Base-by-base conservation (phyloP, 2,797 vertebrate genomes). In the Helicolenus hilgendorfi region DNA sequence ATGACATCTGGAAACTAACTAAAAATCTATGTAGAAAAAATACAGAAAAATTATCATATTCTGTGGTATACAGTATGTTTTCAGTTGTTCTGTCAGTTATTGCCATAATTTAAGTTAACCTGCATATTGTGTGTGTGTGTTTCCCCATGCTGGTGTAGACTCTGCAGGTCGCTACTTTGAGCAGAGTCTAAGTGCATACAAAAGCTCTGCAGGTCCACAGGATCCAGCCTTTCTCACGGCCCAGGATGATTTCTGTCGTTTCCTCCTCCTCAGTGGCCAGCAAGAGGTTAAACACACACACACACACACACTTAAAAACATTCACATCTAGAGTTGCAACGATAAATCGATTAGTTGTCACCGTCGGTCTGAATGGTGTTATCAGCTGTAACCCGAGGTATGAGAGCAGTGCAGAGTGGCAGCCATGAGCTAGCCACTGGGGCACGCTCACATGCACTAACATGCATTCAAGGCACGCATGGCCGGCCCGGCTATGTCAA, bases 161-260 rank as follows among this genome's bases (percentile, higher is more conserved):
- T 84, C 91, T 83, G 87, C 97, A 2, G 93, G 93, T 81, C 91
- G 79, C 55, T 92, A 96, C 87, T 98, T 97, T 91, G 95, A 97
- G 81, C 94, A 97, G 83, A 97, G 97, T 90, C 92, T 98, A 76
- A 77, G 77, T 59, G 81, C 76, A 26, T 96, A 97, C 70, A 95
- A 86, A 81, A 95, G 87, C 71, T 84, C 74, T 7, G 81, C 83
- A 71, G 96, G 95, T 45, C 64, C 29, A 7, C 87, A 86, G 49
- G 96, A 93, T 89, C 85, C 94, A 71, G 92, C 84, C 35, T 96
- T 95, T 49, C 95, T 98, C 33, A 26, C 88, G 1, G 94, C 89
- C 69, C 96, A 97, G 87, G 96, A 98, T 64, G 94, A 97, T 88
- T 98, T 96, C 89, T 97, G 96, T 89, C 96, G 81, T 63, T 97